These are phyloP conservation scores for Menura novaehollandiae DNA, from an alignment of 2,113 vertebrate species.

Conservation along the genomic window DNA sequence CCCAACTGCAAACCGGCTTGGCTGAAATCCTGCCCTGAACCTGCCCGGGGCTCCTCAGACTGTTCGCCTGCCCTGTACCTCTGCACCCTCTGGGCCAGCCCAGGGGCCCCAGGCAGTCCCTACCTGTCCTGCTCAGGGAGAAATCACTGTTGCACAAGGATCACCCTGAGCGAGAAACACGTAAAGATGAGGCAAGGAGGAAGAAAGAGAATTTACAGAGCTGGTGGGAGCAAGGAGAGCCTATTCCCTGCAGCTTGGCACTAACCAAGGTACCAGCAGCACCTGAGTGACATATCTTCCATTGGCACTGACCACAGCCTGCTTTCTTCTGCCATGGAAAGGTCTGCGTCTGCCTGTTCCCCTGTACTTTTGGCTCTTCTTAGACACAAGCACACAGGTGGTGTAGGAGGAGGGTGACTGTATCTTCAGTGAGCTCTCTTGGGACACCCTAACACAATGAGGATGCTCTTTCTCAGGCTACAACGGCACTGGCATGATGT, in stretches of 20 bases:
- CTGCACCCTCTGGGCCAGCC: neutral
- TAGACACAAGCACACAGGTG: neutral
- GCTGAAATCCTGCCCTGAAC: neutral
- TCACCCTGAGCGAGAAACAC: neutral
- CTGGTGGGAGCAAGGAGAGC: neutral
- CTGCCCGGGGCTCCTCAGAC: neutral
- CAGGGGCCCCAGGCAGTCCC: neutral
- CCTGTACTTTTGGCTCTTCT: neutral
- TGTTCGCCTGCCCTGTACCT: neutral
- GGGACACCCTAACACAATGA: neutral
- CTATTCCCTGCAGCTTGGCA: neutral
- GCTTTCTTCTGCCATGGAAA: neutral
- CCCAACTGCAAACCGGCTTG: neutral
- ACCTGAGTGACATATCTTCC: neutral
- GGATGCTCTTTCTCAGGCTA: neutral
- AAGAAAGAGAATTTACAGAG: neutral
- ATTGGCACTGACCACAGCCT: neutral
- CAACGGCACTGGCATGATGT: neutral
- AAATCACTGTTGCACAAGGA: neutral
- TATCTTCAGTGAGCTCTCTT: neutral
- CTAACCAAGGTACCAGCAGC: neutral
- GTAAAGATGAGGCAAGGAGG: neutral
- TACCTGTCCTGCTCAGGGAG: neutral
- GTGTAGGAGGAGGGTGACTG: neutral
- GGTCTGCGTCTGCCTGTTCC: neutral